Conservation (phyloP, 2,888 invertebrate genomes). For the Drosophila demipolita region DNA sequence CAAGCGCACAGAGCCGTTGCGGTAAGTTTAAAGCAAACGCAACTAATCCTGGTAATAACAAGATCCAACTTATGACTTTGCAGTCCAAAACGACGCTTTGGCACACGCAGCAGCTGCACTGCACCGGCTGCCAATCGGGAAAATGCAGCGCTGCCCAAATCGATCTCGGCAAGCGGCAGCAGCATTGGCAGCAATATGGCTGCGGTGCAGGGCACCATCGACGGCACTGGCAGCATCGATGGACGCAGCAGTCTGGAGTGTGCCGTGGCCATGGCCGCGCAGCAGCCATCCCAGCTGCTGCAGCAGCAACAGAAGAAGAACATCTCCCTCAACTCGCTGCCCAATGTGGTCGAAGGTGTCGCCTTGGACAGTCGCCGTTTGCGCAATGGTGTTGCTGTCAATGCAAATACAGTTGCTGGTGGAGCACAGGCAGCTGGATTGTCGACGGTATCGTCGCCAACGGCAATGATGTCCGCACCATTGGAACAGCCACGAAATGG, state of each 20-base stretch:
- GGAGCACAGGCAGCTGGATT: conserved; percentile 36
- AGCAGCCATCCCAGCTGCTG: conserved; percentile 58
- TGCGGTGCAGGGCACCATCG: conserved; percentile 29
- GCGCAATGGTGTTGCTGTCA: conserved; percentile 58
- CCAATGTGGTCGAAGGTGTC: conserved; percentile 82
- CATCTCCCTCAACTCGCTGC: conserved; percentile 80
- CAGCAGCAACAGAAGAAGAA: conserved; percentile 79
- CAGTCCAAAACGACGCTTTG: conserved; percentile 83
- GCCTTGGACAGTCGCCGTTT: conserved; percentile 66
- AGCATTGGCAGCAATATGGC: conserved; percentile 62
- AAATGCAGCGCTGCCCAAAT: conserved; percentile 67
- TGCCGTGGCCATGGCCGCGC: conserved; percentile 48
- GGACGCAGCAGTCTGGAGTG: conserved; percentile 67
- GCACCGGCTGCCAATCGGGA: conserved; percentile 28
- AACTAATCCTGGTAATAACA: conserved; percentile 7
- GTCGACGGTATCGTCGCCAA: conserved; percentile 76
- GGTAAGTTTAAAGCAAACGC: conserved; percentile 75
- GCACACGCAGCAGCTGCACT: conserved; percentile 76
- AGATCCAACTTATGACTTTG: not conserved
- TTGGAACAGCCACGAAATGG: conserved; percentile 68
- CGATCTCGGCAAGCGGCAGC: conserved; percentile 72
- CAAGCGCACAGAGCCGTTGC: conserved; percentile 91
- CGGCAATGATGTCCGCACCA: conserved; percentile 65
- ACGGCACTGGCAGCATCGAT: conserved; percentile 65
- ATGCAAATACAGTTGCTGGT: conserved; percentile 9